Evolutionary conservation across 1,140 invertebrate genomes (phyloP).

Genomic region (Globodera rostochiensis): DNA sequence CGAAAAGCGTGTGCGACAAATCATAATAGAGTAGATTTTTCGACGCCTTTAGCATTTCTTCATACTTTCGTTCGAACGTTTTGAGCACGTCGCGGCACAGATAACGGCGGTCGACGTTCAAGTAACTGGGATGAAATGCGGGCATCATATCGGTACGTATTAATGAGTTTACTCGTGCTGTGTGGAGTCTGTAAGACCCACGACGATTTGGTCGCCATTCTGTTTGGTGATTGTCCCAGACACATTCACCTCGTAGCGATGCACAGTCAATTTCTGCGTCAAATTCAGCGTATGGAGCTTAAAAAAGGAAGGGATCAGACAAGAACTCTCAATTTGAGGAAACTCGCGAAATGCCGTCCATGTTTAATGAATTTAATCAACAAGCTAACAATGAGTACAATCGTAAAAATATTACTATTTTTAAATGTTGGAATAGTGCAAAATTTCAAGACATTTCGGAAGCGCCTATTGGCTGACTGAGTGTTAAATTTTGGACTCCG

Average conservation of each 20-base stretch:
- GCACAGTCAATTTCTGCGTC: neutral
- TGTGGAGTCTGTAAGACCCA: neutral
- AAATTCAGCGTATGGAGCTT: neutral
- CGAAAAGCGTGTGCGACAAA: conserved; percentile 8
- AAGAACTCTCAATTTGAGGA: neutral
- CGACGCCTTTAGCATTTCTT: neutral
- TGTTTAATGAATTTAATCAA: too few relatives aligned
- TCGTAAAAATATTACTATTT: neutral
- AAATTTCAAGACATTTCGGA: neutral
- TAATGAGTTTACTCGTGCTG: neutral
- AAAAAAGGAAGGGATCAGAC: neutral
- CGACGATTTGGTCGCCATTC: neutral
- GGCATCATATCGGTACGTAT: neutral
- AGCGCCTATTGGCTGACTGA: neutral
- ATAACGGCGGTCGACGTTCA: conserved; percentile 8
- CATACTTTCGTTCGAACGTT: neutral
- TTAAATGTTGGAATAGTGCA: too few relatives aligned
- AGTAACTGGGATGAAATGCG: conserved; percentile 17
- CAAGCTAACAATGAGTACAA: neutral
- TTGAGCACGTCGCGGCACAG: conserved; percentile 33
- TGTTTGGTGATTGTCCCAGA: neutral
- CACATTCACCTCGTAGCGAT: conserved; percentile 6
- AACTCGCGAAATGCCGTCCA: too few relatives aligned
- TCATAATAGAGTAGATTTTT: conserved; percentile 27
- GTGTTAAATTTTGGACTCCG: too few relatives aligned